phyloP scores from a whole-genome alignment of 2,888 invertebrate genomes.

The Chironomus tentans region DNA sequence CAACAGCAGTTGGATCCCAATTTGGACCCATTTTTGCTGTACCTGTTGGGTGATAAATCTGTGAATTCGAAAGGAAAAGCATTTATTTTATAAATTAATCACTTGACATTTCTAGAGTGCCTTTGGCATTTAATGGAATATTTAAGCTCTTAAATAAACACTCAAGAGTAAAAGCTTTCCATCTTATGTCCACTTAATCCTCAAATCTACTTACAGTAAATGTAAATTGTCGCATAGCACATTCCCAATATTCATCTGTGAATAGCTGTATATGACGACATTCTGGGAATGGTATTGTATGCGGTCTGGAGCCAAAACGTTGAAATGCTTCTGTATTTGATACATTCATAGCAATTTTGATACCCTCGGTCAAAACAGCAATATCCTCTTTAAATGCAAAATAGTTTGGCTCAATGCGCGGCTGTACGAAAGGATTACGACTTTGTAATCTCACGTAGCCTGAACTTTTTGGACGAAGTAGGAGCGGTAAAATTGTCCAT shows the following conservation, averaged over 20 bases:
- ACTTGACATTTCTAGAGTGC: conserved; percentile 37
- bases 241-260: conserved; percentile 81
- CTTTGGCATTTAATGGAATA: conserved; percentile 30
- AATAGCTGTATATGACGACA: conserved; percentile 63
- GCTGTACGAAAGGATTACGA: conserved; percentile 70
- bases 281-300: conserved; percentile 72
- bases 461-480: conserved; percentile 75
- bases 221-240: conserved; percentile 67
- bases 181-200: too few species aligned
- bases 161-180: too few species aligned
- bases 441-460: conserved; percentile 80
- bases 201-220: conserved; percentile 45
- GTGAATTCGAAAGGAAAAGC: neutral
- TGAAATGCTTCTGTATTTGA: conserved; percentile 74
- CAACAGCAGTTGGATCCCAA: conserved; percentile 66
- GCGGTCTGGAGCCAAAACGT: conserved; percentile 67
- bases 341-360: conserved; percentile 70
- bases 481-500: conserved; percentile 72
- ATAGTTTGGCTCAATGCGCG: conserved; percentile 86
- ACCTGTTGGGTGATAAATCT: conserved; percentile 73
- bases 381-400: conserved; percentile 78
- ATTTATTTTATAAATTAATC: neutral
- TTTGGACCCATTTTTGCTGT: conserved; percentile 82
- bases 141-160: too few species aligned
- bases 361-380: conserved; percentile 68